Conservation (phyloP, 2,888 invertebrate genomes). For the Strigamia maritima region DNA sequence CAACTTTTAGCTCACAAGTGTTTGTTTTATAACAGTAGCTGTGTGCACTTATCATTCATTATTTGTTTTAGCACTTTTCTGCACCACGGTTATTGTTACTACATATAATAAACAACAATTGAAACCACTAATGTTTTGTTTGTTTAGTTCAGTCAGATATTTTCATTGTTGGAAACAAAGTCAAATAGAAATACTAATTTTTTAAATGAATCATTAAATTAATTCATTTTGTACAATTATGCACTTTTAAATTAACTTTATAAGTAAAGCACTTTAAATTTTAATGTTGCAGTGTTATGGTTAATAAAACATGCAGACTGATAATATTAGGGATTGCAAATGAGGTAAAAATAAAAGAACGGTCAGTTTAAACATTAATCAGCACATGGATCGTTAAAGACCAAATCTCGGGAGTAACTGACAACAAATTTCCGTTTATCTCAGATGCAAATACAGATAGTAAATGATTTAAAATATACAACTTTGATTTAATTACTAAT, state of each 20-base stretch:
- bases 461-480: not conserved
- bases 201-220: too few species aligned
- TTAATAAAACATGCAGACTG: not conserved
- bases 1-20: not conserved
- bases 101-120: too few species aligned
- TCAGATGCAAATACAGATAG: not conserved
- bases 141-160: too few species aligned
- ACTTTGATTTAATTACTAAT: constrained; percentile 29
- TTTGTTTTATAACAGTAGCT: too few species aligned
- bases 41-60: too few species aligned
- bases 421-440: not conserved
- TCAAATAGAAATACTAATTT: too few species aligned
- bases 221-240: too few species aligned
- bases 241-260: too few species aligned
- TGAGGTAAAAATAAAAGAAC: not conserved
- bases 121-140: too few species aligned
- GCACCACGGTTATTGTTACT: too few species aligned
- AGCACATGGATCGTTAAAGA: constrained; percentile 12
- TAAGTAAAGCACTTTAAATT: not conserved
- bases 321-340: not conserved
- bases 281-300: not conserved
- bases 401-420: not conserved
- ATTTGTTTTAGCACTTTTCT: too few species aligned
- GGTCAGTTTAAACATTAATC: not conserved
- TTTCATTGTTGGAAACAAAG: too few species aligned